These are phyloP conservation scores for Cryptotermes secundus DNA, from an alignment of 1,140 invertebrate species.

Conservation along the genomic window DNA sequence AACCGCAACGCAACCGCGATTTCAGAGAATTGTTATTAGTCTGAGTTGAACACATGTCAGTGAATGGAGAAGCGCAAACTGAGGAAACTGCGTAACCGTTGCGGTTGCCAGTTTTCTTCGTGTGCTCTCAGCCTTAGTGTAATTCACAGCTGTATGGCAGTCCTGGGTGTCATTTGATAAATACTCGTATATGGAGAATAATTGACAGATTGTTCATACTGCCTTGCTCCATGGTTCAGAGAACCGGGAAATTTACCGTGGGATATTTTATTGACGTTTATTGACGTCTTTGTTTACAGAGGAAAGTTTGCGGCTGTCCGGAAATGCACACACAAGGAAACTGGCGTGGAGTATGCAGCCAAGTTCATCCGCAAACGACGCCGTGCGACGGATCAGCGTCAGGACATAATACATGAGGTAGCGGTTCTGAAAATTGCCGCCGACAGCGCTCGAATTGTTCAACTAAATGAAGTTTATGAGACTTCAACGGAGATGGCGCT, in stretches of 20 bases:
- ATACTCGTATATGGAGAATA: too few species aligned
- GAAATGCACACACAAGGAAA: conserved; percentile 80
- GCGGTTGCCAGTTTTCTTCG: too few species aligned
- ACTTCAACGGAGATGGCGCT: conserved; percentile 80
- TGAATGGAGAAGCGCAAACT: too few species aligned
- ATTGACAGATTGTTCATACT: neutral
- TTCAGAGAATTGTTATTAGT: too few species aligned
- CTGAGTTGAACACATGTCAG: too few species aligned
- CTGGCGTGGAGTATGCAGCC: conserved; percentile 86
- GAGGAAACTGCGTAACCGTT: too few species aligned
- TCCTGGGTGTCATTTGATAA: too few species aligned
- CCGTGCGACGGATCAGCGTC: conserved; percentile 73
- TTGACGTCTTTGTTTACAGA: conserved; percentile 55
- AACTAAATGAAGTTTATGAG: conserved; percentile 85
- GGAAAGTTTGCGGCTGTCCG: conserved; percentile 95
- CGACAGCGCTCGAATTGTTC: conserved; percentile 76
- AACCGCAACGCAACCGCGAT: too few species aligned
- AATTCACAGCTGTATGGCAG: too few species aligned
- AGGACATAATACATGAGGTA: conserved; percentile 87
- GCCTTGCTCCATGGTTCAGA: neutral
- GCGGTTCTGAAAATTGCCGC: conserved; percentile 83
- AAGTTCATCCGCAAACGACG: conserved; percentile 92
- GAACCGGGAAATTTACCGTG: neutral
- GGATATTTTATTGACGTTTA: too few species aligned
- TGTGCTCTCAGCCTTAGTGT: too few species aligned